Evolutionary conservation across 92 coral and sea anemone species (phyloP).

Genomic region (Epizoanthus rinbou): DNA sequence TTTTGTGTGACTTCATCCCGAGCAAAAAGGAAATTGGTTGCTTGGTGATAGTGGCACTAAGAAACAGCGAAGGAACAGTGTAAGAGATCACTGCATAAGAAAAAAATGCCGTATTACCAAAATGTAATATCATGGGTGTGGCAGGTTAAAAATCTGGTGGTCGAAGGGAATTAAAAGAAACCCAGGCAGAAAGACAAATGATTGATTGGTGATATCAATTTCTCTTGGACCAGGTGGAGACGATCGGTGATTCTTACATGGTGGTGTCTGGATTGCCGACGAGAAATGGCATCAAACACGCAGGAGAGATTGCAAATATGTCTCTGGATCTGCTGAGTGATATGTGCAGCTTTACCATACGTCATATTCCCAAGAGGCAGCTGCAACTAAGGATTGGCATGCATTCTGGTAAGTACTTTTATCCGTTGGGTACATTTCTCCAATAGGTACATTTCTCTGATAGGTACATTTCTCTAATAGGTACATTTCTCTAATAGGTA

Average conservation of each 20-base stretch:
- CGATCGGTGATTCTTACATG: constrained; percentile 90
- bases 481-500: too few relatives aligned
- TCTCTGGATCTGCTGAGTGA: constrained; percentile 82
- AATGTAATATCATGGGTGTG: too few relatives aligned
- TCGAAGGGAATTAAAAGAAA: background rate
- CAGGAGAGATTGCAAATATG: constrained; percentile 90
- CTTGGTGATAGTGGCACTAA: too few relatives aligned
- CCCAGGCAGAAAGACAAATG: background rate
- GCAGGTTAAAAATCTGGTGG: background rate
- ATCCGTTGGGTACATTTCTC: too few relatives aligned
- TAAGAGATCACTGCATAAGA: too few relatives aligned
- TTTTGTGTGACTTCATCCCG: too few relatives aligned
- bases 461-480: too few relatives aligned
- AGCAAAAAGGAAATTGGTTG: too few relatives aligned
- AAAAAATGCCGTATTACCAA: too few relatives aligned
- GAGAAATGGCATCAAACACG: constrained; percentile 73
- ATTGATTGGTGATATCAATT: background rate
- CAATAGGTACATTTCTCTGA: too few relatives aligned
- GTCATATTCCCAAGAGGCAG: constrained; percentile 71
- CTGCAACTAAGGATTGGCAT: constrained; percentile 82
- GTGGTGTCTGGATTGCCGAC: constrained; percentile 86
- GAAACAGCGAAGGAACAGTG: too few relatives aligned
- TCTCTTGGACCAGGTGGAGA: constrained; percentile 65
- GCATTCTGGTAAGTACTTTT: constrained; percentile 66
- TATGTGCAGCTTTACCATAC: constrained; percentile 62